Evolutionary conservation across 1,140 invertebrate genomes (phyloP), one percentile per base, ranked within the genome.

Genomic region (Druon quercuslanigerum): DNA sequence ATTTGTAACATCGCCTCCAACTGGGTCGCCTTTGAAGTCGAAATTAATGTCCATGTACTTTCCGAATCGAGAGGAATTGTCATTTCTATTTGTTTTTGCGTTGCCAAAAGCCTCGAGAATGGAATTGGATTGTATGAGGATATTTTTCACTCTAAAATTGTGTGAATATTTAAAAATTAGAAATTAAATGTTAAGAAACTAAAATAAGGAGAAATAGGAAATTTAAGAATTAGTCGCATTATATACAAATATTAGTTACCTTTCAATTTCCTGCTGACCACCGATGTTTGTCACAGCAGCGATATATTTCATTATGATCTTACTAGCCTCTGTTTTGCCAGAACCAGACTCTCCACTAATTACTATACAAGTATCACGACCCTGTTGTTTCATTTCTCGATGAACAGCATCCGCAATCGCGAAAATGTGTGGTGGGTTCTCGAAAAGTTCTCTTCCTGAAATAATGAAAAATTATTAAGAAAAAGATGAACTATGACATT

Each of bases 11-110:
- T 99, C 96, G 13, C 98, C 98, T 33, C 98, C 98, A 57, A 99
- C 94, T 0, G 98, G 98, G 92, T 99, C 98, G 0, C 98, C 98
- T 92, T 99, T 99, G 90, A 98, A 99, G 92, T 99, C 97, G 91
- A 99, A 99, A 93, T 99, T 97, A 79, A 99, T 99, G 89, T 99
- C 98, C 98, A 99, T 99, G 90, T 99, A 99, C 90, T 99, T 99
- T 72, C 98, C 98, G 92, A 99, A 99, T 50, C 98, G 94, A 70
- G 97, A 99, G 0, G 97, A 99, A 92, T 99, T 99, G 89, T 99
- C 98, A 91, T 99, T 99, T 66, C 98, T 93, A 85, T 97, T 99
- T 4, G 98, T 99, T 90, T 99, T 99, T 2, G 98, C 98, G 93
- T 99, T 99, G 40, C 98, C 98, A 91, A 99, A 99, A 3, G 98